These are phyloP conservation scores for Chaetura pelagica DNA, from an alignment of 2,113 vertebrate genomes.

Conservation along the genomic window DNA sequence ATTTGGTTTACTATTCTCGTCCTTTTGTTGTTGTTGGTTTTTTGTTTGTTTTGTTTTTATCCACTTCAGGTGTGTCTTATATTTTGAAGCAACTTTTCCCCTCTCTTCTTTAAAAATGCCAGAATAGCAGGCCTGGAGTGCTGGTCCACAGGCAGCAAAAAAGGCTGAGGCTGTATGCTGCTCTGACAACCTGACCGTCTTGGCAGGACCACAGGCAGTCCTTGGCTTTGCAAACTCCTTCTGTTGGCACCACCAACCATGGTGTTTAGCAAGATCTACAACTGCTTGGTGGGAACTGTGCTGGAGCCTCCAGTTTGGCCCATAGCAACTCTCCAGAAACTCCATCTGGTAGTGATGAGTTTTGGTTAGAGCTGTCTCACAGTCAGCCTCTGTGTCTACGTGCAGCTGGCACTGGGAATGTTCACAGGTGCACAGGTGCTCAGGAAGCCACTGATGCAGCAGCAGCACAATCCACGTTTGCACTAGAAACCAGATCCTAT, in stretches of 20 bases:
- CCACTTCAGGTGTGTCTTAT: not conserved
- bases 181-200: not conserved
- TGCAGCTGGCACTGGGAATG: not conserved
- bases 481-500: not conserved
- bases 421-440: rapidly evolving
- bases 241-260: not conserved
- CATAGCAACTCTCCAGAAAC: not conserved
- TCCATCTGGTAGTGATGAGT: not conserved
- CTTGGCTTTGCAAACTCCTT: not conserved
- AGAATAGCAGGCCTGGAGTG: not conserved
- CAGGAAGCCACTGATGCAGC: not conserved
- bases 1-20: not conserved
- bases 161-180: not conserved
- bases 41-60: no score
- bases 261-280: not conserved
- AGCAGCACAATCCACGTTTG: not conserved
- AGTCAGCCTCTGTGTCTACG: rapidly evolving
- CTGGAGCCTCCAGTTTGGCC: not conserved
- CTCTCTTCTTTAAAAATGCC: not conserved
- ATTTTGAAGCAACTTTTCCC: not conserved
- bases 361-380: not conserved
- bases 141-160: not conserved
- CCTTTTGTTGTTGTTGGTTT: no score
- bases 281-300: not conserved
- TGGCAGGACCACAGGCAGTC: not conserved